A percentile compares a stretch with the other conserved stretches of the same genome.
Evolutionary conservation across 2,888 invertebrate genomes (phyloP).

Genomic region (Nycteola revayana): DNA sequence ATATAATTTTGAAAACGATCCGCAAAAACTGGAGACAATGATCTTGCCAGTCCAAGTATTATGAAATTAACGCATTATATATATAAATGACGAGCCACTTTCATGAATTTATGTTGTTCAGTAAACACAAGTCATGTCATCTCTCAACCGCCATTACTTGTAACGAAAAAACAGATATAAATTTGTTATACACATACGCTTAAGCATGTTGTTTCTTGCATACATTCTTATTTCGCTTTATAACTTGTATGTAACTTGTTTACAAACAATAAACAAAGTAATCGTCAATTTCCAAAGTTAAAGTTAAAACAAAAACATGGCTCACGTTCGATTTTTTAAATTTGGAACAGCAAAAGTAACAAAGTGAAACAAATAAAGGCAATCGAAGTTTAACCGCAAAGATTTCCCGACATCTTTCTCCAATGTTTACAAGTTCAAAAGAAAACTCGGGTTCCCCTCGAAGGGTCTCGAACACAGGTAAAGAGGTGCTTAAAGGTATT

Average conservation of each 20-base stretch:
- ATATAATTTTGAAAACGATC: conserved; percentile 27
- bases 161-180: background rate
- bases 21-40: conserved; percentile 17
- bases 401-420: conserved; percentile 65
- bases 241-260: too few relatives aligned
- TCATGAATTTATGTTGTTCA: conserved; percentile 21
- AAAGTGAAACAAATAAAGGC: conserved; percentile 52
- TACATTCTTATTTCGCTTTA: too few relatives aligned
- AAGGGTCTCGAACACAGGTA: conserved; percentile 51
- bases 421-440: conserved; percentile 71
- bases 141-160: background rate
- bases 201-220: too few relatives aligned
- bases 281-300: too few relatives aligned
- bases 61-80: conserved; percentile 28
- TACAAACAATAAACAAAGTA: too few relatives aligned
- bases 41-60: conserved; percentile 20
- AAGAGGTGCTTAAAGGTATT: conserved; percentile 68
- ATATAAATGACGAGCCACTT: conserved; percentile 21
- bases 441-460: conserved; percentile 49
- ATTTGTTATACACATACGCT: too few relatives aligned
- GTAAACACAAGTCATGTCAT: too few relatives aligned
- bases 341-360: conserved; percentile 36
- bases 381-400: conserved; percentile 62
- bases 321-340: conserved; percentile 35
- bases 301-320: too few relatives aligned